These are phyloP conservation scores for Plutella xylostella DNA, from an alignment of 2,888 invertebrate genomes.

Conservation along the genomic window DNA sequence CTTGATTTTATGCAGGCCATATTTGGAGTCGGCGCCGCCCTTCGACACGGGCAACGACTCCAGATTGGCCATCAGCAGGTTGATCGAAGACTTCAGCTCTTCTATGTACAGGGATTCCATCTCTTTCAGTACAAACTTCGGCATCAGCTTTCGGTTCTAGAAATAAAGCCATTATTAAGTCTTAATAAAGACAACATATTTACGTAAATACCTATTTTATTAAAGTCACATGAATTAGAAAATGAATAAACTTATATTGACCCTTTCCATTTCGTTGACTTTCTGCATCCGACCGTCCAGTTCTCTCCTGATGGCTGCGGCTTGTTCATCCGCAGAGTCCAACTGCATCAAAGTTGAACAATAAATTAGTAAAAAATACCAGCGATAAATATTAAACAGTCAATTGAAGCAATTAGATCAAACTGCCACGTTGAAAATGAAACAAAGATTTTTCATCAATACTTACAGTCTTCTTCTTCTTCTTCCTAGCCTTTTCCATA, in stretches of 20 bases:
- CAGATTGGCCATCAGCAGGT: constrained; percentile 97
- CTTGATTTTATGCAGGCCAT: constrained; percentile 97
- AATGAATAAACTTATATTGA: constrained; percentile 36
- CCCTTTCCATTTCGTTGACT: constrained; percentile 97
- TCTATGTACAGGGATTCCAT: constrained; percentile 99
- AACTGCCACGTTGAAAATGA: too few relatives aligned
- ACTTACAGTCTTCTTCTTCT: too few relatives aligned
- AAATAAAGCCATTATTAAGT: background rate
- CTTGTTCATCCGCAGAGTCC: constrained; percentile 99
- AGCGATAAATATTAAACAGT: too few relatives aligned
- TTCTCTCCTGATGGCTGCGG: constrained; percentile 98
- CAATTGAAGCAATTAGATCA: too few relatives aligned
- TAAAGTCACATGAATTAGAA: background rate
- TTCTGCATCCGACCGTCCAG: constrained; percentile 97
- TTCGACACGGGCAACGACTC: constrained; percentile 99
- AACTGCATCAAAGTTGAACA: too few relatives aligned
- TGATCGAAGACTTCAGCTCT: constrained; percentile 97
- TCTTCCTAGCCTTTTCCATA: too few relatives aligned
- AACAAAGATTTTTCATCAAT: too few relatives aligned
- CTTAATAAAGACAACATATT: too few relatives aligned
- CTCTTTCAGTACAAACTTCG: constrained; percentile 99
- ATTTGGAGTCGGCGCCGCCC: constrained; percentile 97
- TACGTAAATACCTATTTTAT: background rate
- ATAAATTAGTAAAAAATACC: too few relatives aligned
- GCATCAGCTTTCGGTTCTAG: constrained; percentile 96